Conservation (phyloP, 2,888 invertebrate species). For the Oligia fasciuncula region DNA sequence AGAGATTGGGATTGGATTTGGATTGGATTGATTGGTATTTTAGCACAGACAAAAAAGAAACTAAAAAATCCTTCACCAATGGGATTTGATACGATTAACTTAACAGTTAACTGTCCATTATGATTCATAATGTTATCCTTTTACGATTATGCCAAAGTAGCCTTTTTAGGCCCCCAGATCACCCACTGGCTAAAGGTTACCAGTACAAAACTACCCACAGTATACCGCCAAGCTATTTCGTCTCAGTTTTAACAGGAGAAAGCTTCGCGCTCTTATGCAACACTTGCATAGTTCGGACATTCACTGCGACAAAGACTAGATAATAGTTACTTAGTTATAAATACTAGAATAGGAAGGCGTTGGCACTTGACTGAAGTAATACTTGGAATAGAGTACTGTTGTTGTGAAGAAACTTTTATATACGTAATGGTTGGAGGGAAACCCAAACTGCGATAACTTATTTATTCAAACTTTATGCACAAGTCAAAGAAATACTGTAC, state of each 20-base stretch:
- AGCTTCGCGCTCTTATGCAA: slow-evolving; percentile 46
- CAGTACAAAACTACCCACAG: slow-evolving; percentile 21
- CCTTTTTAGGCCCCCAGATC: neutral
- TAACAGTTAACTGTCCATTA: too few species aligned
- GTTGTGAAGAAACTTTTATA: neutral
- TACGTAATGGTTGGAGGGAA: neutral
- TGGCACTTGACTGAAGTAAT: slow-evolving; percentile 28
- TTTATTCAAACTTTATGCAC: too few species aligned
- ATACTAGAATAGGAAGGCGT: neutral
- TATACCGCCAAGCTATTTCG: neutral
- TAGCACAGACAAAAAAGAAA: too few species aligned
- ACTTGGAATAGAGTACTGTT: slow-evolving; percentile 4
- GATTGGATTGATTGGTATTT: too few species aligned
- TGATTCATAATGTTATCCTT: too few species aligned
- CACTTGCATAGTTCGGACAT: slow-evolving; percentile 40
- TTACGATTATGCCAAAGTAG: too few species aligned
- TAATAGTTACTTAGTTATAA: slow-evolving; percentile 4
- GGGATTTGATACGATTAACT: too few species aligned
- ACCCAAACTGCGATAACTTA: neutral
- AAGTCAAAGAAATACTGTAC: too few species aligned
- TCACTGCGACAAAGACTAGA: slow-evolving; percentile 37
- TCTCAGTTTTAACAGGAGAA: slow-evolving; percentile 35
- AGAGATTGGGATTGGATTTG: too few species aligned
- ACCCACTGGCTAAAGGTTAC: neutral
- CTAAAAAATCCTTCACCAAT: too few species aligned